Conservation (phyloP, 2,888 invertebrate genomes). For the Limnephilus rhombicus region DNA sequence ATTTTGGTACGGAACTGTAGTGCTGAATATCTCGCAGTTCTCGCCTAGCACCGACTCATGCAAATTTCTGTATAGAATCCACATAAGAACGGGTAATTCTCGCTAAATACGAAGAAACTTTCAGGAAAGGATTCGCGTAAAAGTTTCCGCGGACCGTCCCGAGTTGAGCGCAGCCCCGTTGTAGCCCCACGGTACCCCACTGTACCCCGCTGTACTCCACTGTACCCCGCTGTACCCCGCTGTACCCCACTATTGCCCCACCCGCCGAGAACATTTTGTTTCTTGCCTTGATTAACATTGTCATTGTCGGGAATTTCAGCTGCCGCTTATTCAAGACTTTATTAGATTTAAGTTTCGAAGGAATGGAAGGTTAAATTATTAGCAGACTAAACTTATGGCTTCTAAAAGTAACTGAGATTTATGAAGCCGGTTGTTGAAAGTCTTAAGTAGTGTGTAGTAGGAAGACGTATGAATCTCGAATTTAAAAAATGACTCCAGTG, state of each 20-base stretch:
- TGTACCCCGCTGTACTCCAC: background rate
- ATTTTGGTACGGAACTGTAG: background rate
- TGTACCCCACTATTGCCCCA: background rate
- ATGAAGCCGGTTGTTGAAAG: background rate
- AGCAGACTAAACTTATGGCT: background rate
- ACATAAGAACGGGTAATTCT: conserved; percentile 62
- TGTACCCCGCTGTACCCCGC: no score
- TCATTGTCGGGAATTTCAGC: conserved; percentile 35
- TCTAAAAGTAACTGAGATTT: background rate
- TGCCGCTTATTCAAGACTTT: background rate
- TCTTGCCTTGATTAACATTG: conserved; percentile 52
- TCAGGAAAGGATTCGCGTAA: conserved; percentile 57
- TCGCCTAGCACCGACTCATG: conserved; percentile 57
- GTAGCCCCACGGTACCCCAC: no score
- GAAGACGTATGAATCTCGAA: no score
- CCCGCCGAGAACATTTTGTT: conserved; percentile 38
- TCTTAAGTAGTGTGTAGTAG: background rate
- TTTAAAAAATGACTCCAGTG: no score
- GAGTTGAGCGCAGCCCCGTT: background rate
- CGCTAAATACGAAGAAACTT: conserved; percentile 58
- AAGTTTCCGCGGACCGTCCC: conserved; percentile 45
- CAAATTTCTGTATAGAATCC: conserved; percentile 61
- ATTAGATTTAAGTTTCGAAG: conserved; percentile 28
- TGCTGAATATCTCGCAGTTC: background rate
- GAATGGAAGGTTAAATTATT: conserved; percentile 6